Conservation (phyloP, 2,797 vertebrate species). For the Percopsis omiscomaycus region DNA sequence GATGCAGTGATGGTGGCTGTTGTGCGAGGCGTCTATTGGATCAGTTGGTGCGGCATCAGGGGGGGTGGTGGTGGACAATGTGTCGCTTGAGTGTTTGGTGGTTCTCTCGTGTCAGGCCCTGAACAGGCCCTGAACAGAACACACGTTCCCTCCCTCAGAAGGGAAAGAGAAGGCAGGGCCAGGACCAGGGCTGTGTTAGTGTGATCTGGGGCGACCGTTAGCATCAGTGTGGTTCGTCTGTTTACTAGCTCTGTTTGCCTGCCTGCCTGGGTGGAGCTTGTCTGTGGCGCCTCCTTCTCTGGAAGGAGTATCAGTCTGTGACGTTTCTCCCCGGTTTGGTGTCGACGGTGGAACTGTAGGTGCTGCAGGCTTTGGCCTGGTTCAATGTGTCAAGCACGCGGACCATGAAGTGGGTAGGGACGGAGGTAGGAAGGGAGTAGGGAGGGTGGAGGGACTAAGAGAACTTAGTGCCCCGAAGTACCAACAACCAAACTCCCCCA, state of each 20-base stretch:
- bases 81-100: conserved; percentile 50
- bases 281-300: conserved; percentile 52
- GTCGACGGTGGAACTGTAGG: conserved; percentile 33
- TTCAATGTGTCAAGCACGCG: conserved; percentile 55
- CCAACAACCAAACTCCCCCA: conserved; percentile 41
- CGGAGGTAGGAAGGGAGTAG: conserved; percentile 3
- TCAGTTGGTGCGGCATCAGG: conserved; percentile 57
- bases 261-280: conserved; percentile 52
- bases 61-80: conserved; percentile 43
- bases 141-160: conserved; percentile 7
- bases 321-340: conserved; percentile 46
- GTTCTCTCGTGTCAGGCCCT: conserved; percentile 40
- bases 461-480: conserved; percentile 66
- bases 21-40: conserved; percentile 60
- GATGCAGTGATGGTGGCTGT: conserved; percentile 24
- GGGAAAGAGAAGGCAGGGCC: conserved; percentile 24
- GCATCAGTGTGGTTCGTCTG: conserved; percentile 57
- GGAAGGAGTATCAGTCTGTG: conserved; percentile 46
- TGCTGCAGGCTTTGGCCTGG: conserved; percentile 51
- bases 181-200: conserved; percentile 30
- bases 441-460: conserved; percentile 59
- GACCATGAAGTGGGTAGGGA: conserved; percentile 29
- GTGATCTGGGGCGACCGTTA: conserved; percentile 38
- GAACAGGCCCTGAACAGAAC: not conserved
- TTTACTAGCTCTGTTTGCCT: conserved; percentile 49